These are phyloP conservation scores for Smithornis capensis DNA, from an alignment of 2,113 vertebrate genomes.

Conservation along the genomic window DNA sequence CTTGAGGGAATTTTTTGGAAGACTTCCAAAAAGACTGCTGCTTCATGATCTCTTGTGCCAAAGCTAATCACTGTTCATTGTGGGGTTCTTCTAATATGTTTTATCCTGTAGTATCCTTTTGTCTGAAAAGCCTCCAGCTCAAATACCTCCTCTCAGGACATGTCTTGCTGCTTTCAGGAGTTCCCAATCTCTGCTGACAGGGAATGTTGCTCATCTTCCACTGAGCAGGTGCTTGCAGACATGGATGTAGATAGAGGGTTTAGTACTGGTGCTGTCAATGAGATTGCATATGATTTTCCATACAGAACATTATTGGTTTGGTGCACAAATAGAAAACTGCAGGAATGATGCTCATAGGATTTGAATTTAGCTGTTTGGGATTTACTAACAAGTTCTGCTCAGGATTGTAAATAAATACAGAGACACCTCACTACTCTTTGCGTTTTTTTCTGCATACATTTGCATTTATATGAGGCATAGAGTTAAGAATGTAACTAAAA, in stretches of 20 bases:
- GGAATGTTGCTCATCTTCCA: neutral
- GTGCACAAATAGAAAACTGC: neutral
- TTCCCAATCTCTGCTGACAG: neutral
- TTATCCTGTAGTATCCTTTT: neutral
- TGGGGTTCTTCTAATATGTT: neutral
- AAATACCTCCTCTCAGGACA: neutral
- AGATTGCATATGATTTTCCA: neutral
- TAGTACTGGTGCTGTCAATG: neutral
- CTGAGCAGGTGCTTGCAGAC: neutral
- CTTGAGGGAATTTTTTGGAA: constrained; percentile 31
- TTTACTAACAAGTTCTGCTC: neutral
- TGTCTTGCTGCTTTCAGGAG: neutral
- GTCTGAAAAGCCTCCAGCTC: neutral
- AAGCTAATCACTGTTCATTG: neutral
- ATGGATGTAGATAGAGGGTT: neutral
- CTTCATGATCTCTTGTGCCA: neutral
- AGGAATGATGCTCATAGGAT: neutral
- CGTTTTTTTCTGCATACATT: neutral
- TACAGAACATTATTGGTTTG: neutral
- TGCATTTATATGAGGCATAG: neutral
- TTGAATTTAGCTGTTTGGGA: neutral
- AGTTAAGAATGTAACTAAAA: constrained; percentile 1
- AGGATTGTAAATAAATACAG: constrained; percentile 11
- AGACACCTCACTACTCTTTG: neutral
- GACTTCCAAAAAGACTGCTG: neutral